Evolutionary conservation across 2,113 vertebrate species (phyloP).

Genomic region (Sciurus niger): DNA sequence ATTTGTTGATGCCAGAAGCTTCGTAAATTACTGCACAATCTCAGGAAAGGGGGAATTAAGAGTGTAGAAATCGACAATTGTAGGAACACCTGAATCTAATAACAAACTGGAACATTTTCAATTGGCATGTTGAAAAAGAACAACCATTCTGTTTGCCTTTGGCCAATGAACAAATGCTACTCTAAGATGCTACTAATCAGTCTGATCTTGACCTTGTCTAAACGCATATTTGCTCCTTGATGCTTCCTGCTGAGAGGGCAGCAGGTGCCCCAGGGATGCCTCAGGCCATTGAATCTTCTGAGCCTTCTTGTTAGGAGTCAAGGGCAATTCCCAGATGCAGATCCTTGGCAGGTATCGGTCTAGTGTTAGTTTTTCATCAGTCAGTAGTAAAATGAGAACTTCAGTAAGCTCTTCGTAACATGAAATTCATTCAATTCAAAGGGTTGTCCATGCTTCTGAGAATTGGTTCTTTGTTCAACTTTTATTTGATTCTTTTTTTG

Average conservation of each 20-base stretch:
- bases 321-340: background rate
- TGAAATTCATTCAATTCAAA: background rate
- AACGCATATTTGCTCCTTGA: background rate
- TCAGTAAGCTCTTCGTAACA: background rate
- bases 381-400: constrained; percentile 23
- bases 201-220: background rate
- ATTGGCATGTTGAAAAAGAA: constrained; percentile 32
- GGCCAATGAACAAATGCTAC: constrained; percentile 34
- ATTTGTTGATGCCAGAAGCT: constrained; percentile 70
- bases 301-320: background rate
- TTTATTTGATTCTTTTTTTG: background rate
- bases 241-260: background rate
- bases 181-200: background rate
- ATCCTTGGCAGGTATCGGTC: background rate
- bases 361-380: background rate
- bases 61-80: constrained; percentile 25
- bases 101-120: constrained; percentile 67
- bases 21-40: constrained; percentile 50
- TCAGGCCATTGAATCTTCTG: background rate
- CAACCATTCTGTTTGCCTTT: constrained; percentile 50
- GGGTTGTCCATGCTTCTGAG: background rate
- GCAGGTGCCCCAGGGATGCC: background rate
- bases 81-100: constrained; percentile 74
- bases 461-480: background rate
- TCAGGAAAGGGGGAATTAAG: constrained; percentile 47